These are phyloP conservation scores for Sarcophaga subvicina DNA, from an alignment of 2,888 invertebrate species.

Conservation along the genomic window DNA sequence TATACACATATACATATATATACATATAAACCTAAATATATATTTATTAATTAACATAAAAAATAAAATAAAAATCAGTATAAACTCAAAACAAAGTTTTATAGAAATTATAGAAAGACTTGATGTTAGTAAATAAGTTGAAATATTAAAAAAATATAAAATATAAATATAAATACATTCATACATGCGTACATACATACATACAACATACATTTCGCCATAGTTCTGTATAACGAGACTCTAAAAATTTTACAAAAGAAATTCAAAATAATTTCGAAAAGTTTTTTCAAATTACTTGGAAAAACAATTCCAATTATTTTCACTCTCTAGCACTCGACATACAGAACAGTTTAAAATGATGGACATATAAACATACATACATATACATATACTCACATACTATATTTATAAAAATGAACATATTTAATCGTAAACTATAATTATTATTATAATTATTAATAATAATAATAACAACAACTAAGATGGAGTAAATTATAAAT, in stretches of 20 bases:
- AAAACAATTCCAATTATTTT: slow-evolving; percentile 4
- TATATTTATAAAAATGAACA: slow-evolving; percentile 11
- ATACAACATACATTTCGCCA: not conserved
- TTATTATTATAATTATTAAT: slow-evolving; percentile 1
- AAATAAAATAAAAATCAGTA: slow-evolving; percentile 5
- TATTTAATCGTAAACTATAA: slow-evolving; percentile 3
- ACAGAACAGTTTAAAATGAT: not conserved
- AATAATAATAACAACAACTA: not conserved
- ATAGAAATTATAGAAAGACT: slow-evolving; percentile 69
- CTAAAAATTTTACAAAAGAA: too few relatives aligned
- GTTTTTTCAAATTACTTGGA: not conserved
- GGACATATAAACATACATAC: not conserved
- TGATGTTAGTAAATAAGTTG: slow-evolving; percentile 66
- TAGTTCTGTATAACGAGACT: too few relatives aligned
- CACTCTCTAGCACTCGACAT: not conserved
- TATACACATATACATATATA: slow-evolving; percentile 2
- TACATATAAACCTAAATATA: slow-evolving; percentile 7
- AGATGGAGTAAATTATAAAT: not conserved
- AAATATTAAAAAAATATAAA: slow-evolving; percentile 12
- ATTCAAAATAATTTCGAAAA: slow-evolving; percentile 27
- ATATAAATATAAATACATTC: not conserved
- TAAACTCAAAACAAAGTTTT: slow-evolving; percentile 47
- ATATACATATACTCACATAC: not conserved
- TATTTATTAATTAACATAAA: slow-evolving; percentile 8
- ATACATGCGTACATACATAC: not conserved